Conservation (phyloP, 2,888 invertebrate species). For the Conops quadrifasciatus region DNA sequence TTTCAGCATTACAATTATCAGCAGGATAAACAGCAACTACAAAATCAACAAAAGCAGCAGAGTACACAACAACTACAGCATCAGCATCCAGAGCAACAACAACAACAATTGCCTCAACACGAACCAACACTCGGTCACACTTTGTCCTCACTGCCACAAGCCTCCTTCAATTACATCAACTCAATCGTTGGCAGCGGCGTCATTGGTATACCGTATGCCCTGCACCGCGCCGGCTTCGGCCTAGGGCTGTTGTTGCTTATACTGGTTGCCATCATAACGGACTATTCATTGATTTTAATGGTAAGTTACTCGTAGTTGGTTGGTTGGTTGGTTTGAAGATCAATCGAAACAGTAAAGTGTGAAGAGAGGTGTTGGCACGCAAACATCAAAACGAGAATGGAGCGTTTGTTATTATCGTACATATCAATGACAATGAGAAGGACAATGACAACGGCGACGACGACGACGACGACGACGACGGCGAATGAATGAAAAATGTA, state of each 20-base stretch:
- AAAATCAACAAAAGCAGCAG: conserved; percentile 47
- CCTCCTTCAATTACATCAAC: conserved; percentile 88
- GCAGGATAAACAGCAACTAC: conserved; percentile 41
- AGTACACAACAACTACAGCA: no score
- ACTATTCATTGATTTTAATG: conserved; percentile 83
- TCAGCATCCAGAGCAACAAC: conserved; percentile 46
- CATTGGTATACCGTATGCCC: conserved; percentile 85
- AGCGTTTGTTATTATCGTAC: no score
- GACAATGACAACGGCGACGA: background rate
- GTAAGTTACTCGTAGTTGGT: conserved; percentile 66
- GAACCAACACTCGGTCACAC: conserved; percentile 64
- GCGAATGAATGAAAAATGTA: no score
- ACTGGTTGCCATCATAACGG: conserved; percentile 78
- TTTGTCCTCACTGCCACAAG: conserved; percentile 75
- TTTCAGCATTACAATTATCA: no score
- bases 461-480: background rate
- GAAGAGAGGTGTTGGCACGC: background rate
- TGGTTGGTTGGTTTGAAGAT: background rate
- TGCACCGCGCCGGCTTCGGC: conserved; percentile 82
- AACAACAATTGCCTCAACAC: conserved; percentile 41
- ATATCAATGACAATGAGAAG: background rate
- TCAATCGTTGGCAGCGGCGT: conserved; percentile 88
- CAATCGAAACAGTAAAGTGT: background rate
- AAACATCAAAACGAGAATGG: no score
- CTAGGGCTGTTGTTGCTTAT: conserved; percentile 76